These are phyloP conservation scores for Astur gentilis DNA, from an alignment of 2,113 vertebrate species.

Conservation along the genomic window DNA sequence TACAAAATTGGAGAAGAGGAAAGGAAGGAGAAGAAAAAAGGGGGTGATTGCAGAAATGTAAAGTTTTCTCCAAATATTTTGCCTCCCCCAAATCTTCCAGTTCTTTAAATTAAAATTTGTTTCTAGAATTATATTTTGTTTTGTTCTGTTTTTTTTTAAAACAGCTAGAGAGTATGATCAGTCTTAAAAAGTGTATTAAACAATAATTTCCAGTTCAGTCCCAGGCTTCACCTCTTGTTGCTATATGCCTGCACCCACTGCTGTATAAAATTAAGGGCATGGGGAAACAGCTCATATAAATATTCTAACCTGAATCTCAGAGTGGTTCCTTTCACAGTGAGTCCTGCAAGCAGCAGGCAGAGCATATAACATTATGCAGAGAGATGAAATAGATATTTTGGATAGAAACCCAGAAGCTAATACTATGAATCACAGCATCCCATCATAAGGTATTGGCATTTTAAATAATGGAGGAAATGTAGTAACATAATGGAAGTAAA, in stretches of 20 bases:
- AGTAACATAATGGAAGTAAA: neutral
- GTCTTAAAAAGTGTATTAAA: neutral
- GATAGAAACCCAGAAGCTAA: neutral
- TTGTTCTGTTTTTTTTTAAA: neutral
- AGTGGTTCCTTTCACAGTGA: neutral
- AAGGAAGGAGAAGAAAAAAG: neutral
- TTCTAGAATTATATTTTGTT: neutral
- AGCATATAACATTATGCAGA: neutral
- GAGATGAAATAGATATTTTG: neutral
- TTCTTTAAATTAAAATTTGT: neutral
- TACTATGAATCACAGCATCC: neutral
- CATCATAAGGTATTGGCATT: neutral
- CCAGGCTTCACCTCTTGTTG: neutral
- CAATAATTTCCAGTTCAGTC: neutral
- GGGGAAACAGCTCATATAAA: neutral
- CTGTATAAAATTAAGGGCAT: neutral
- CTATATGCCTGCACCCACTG: neutral
- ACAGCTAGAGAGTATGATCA: neutral
- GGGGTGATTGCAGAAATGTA: neutral
- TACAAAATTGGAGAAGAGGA: neutral
- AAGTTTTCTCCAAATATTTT: neutral
- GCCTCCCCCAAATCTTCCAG: neutral
- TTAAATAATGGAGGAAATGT: neutral
- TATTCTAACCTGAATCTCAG: neutral
- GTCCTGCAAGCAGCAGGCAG: neutral